Percentiles rank a stretch among this genome's conserved stretches.
Conservation (phyloP, 2,113 vertebrate species). For the Cavia aperea region DNA sequence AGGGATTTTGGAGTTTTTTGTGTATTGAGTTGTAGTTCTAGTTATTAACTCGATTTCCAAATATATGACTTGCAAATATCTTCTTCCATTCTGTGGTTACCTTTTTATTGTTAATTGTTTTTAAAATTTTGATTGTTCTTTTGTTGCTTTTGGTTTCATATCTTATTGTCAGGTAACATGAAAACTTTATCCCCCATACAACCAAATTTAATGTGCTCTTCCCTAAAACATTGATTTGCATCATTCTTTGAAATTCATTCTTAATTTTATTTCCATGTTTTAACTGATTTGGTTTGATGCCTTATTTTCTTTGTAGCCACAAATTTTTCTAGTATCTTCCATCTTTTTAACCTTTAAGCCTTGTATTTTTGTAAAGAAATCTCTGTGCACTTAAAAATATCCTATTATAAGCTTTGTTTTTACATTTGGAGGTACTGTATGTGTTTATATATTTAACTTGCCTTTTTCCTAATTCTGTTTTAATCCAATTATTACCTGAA, state of each 20-base stretch:
- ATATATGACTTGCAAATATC: not conserved
- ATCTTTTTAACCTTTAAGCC: not conserved
- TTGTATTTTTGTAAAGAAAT: not conserved
- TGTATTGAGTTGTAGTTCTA: not conserved
- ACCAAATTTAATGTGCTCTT: not conserved
- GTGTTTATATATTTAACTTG: not conserved
- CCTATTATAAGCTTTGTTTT: conserved; percentile 9
- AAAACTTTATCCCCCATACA: not conserved
- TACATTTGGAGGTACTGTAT: not conserved
- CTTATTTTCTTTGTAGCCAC: not conserved
- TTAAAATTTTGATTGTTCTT: not conserved
- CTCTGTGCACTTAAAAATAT: not conserved
- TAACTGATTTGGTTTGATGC: not conserved
- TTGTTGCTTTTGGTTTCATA: not conserved
- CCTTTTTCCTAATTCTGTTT: not conserved
- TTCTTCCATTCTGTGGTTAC: not conserved
- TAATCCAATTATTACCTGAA: not conserved
- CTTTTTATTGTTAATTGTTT: no score
- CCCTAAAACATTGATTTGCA: not conserved
- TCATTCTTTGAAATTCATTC: not conserved
- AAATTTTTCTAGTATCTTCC: not conserved
- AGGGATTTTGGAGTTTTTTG: not conserved
- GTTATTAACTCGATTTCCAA: not conserved
- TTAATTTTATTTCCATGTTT: not conserved
- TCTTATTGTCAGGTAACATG: not conserved